These are phyloP conservation scores for Trematomus bernacchii DNA, from an alignment of 2,797 vertebrate species.

Conservation along the genomic window DNA sequence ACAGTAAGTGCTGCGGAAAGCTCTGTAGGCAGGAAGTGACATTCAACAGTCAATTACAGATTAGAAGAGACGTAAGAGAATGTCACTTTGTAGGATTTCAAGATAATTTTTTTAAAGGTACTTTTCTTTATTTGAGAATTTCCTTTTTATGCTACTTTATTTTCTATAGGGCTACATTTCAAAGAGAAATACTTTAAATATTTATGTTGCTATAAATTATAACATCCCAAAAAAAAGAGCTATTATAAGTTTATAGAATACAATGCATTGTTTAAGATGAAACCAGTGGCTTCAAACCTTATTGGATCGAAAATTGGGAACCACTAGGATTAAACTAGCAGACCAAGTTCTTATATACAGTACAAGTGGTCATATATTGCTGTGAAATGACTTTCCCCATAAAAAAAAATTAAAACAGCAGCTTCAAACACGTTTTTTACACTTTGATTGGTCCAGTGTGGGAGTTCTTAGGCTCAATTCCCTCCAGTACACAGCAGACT, in stretches of 20 bases:
- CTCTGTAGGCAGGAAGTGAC: background rate
- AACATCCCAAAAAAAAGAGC: background rate
- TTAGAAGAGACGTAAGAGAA: background rate
- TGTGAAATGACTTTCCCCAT: constrained; percentile 65
- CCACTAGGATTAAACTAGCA: background rate
- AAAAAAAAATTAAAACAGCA: constrained; percentile 34
- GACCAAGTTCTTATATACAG: background rate
- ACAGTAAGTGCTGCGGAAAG: constrained; percentile 79
- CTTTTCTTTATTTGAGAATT: background rate
- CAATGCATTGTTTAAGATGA: background rate
- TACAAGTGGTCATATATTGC: constrained; percentile 20
- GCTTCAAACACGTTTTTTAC: constrained; percentile 69
- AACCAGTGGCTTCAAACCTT: background rate
- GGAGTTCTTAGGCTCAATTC: constrained; percentile 66
- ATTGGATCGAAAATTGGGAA: background rate
- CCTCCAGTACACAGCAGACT: constrained; percentile 49
- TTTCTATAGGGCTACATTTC: background rate
- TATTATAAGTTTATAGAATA: too few species aligned
- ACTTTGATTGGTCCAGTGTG: constrained; percentile 72
- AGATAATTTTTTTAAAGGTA: background rate
- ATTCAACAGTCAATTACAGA: background rate
- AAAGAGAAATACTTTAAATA: background rate
- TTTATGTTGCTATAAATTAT: background rate
- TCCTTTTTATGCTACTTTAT: background rate
- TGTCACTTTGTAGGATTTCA: background rate